Base-by-base conservation (phyloP, 2,888 invertebrate species). In the Nomada ruficornis region DNA sequence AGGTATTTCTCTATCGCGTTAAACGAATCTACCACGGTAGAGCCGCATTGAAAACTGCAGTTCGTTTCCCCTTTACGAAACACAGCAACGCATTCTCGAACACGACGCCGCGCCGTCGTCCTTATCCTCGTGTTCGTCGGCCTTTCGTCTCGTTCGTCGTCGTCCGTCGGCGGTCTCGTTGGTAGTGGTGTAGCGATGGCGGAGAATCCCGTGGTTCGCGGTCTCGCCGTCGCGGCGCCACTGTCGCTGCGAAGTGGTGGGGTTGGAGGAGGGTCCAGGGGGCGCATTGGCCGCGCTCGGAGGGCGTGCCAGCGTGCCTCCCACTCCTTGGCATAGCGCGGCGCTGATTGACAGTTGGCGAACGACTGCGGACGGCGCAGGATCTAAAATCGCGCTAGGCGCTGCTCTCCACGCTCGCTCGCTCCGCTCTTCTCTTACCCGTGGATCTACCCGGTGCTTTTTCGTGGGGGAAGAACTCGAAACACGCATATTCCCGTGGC, bases 261-360 rank as follows among this genome's bases (percentile, higher is more conserved):
- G 75, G 77, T 2, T 62, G 50, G 88, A 84, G 93, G 93, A 91
- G 93, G 87, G 74, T 77, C 76, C 79, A 72, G 78, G 72, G 83
- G 89, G 84, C 84, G 89, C 88, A 93, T 93, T 93, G 93, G 93
- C 89, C 91, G 91, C 83, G 81, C 80, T 85, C 81, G 83, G 73
- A 84, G 87, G 93, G 93, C 93, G 93, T 91, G 91, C 55, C 86
- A 70, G 93, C 94, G 94, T 94, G 94, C 94, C 95, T 95, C 95
- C 95, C 95, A 95, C 95, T 95, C 95, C 94, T 93, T 93, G 94
- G 94, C 93, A 93, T 93, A 93, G 93, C 93, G 91, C 93, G 86
- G 94, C 94, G 94, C 95, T 95, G 95, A 95, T 95, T 95, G 95
- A 95, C 95, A 95, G 95, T 95, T 95, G 95, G 95, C 95, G 95